Evolutionary conservation across 53 echinoderm and acorn worm genomes (phyloP).

Genomic region (Crossaster papposus): DNA sequence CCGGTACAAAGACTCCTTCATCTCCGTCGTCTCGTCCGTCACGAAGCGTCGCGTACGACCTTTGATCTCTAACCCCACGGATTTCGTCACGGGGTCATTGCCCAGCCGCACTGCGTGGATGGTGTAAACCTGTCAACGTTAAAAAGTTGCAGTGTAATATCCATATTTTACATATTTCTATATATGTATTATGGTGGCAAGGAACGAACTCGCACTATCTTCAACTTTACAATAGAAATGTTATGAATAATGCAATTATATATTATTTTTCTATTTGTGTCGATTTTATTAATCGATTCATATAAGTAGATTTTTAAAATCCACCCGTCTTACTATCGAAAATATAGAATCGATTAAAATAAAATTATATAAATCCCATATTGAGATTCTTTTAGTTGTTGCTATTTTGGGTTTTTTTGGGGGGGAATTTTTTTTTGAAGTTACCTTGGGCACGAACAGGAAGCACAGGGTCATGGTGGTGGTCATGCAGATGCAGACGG

Average conservation of each 20-base stretch:
- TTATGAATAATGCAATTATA: too few species aligned
- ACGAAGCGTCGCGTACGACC: constrained; percentile 95
- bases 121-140: constrained; percentile 74
- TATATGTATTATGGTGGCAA: neutral
- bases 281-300: too few species aligned
- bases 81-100: constrained; percentile 90
- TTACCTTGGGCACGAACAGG: constrained; percentile 97
- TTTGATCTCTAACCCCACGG: constrained; percentile 93
- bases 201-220: too few species aligned
- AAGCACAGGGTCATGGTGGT: constrained; percentile 96
- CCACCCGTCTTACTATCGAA: too few species aligned
- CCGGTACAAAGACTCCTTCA: constrained; percentile 90
- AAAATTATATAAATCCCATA: neutral
- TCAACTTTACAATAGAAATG: too few species aligned
- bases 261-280: too few species aligned
- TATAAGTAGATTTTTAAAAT: too few species aligned
- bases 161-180: too few species aligned
- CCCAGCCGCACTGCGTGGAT: constrained; percentile 80
- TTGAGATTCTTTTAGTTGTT: too few species aligned
- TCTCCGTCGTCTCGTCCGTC: constrained; percentile 86
- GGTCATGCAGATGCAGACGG: constrained; percentile 83
- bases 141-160: neutral
- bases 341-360: too few species aligned
- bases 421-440: neutral
- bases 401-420: neutral